Conservation (phyloP, 2,113 vertebrate species). For the Melanerpes formicivorus region DNA sequence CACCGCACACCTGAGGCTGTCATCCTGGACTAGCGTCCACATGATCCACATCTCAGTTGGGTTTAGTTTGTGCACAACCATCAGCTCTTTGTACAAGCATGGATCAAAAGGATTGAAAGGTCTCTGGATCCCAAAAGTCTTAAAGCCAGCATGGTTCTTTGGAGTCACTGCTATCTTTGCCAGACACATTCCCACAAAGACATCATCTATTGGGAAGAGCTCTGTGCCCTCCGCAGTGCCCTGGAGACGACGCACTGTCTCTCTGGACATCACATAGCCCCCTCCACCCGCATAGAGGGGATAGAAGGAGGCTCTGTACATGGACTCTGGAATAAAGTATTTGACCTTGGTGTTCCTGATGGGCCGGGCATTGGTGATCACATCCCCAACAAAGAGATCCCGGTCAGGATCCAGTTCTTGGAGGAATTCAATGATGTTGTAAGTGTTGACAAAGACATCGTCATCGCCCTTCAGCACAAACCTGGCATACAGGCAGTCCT, state of each 20-base stretch:
- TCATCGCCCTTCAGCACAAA: conserved; percentile 81
- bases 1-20: conserved; percentile 61
- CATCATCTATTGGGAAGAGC: conserved; percentile 82
- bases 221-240: conserved; percentile 38
- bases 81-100: conserved; percentile 77
- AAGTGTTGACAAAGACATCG: conserved; percentile 78
- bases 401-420: conserved; percentile 52
- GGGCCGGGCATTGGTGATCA: conserved; percentile 74
- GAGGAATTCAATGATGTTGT: conserved; percentile 79
- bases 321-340: conserved; percentile 77
- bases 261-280: conserved; percentile 79
- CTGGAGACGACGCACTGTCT: conserved; percentile 64
- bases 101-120: conserved; percentile 77
- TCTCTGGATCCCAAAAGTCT: conserved; percentile 78
- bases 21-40: conserved; percentile 79
- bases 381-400: conserved; percentile 79
- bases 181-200: conserved; percentile 84
- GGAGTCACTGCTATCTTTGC: conserved; percentile 73
- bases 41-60: conserved; percentile 81
- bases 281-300: conserved; percentile 79
- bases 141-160: conserved; percentile 77
- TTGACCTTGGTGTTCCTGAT: conserved; percentile 78
- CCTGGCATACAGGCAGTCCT: conserved; percentile 58
- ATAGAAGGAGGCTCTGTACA: conserved; percentile 75
- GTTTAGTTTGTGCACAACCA: conserved; percentile 77